Evolutionary conservation across 30 jellyfish, hydroid and myxozoan genomes (phyloP), one percentile per base, ranked within the genome.

Genomic region (Mastigias papua): DNA sequence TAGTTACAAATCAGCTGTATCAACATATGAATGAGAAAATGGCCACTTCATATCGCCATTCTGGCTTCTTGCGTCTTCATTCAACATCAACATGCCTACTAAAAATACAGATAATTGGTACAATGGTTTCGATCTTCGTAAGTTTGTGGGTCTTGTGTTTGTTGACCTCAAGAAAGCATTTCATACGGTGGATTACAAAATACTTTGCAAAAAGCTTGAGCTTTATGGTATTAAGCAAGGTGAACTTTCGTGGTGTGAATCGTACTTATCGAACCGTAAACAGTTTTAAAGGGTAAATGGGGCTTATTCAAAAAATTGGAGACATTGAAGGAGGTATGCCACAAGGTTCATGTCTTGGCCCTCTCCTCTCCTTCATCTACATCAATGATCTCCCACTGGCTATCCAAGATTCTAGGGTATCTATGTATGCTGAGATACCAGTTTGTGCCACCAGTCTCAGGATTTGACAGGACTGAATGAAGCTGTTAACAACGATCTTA

Each of bases 111-210:
- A 60, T 34, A 82, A 15, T 54, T 80, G 90, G 81, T 80, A 80
- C 90, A 80, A 25, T 31, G 82, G 90, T n/a, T n/a, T n/a, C n/a
- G n/a, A n/a, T n/a, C n/a, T n/a, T n/a, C n/a, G n/a, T n/a, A n/a
- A n/a, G 90, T 78, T 32, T 30, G 90, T 80, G 90, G 90, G 81
- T 5, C 82, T 80, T n/a, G 90, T 63, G 54, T 63, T 61, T 50
- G 63, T 80, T 60, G 92, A 67, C 86, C 69, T 81, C 49, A n/a
- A 67, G 68, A 42, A 48, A 70, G 92, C 92, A 15, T 67, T 82
- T 67, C 87, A 67, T 51, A 66, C 92, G 23, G 76, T 82, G 1
- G 86, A 82, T 42, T 87, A 65, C 34, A 48, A n/a, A 2, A 67
- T 66, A 10, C 62, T 82, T 21, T 48, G 84, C 77, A 49, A 82